Base-by-base conservation (phyloP, 2,888 invertebrate species). In the Halictus quadricinctus region DNA sequence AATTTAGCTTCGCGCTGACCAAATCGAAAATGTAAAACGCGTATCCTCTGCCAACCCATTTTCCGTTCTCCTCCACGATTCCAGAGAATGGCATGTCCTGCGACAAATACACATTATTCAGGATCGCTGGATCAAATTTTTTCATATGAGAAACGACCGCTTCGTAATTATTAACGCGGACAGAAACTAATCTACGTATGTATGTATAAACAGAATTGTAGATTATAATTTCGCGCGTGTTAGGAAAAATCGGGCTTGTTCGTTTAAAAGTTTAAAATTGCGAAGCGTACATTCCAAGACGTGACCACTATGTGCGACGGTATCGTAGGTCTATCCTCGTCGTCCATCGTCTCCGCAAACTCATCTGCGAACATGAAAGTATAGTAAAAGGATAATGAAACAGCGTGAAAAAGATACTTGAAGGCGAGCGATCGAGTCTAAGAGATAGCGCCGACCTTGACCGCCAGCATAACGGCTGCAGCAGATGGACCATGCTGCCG, bases 11-110 rank as follows among this genome's bases (percentile, higher is more conserved):
- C 79, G 96, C 93, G 70, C 96, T 96, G 5, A 98, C 95, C 73
- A 97, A 96, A 46, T 97, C 95, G 15, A 98, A 94, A 77, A 98
- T 94, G 77, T 96, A 95, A 92, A 98, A 98, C 0, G 97, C 97
- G 10, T 97, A 96, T 0, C 98, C 98, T 2, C 91, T 93, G 0
- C 97, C 97, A 0, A 95, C 89, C 8, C 95, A 88, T 0, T 95
- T 96, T 1, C 96, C 96, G 94, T 97, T 96, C 18, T 93, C 92
- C 12, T 84, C 72, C 25, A 82, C 86, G 8, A 92, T 88, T 78
- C 92, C 92, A 41, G 95, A 95, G 81, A 94, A 92, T 0, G 95
- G 95, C 89, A 91, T 92, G 79, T 94, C 93, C 94, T 94, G 48
- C 10, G 60, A 79, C 12, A 18, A 29, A 46, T 12, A 36, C 10